Evolutionary conservation across 2,113 vertebrate genomes (phyloP), one percentile per base, ranked within the genome.

Genomic region (Sinocyclocheilus maitianheensis): DNA sequence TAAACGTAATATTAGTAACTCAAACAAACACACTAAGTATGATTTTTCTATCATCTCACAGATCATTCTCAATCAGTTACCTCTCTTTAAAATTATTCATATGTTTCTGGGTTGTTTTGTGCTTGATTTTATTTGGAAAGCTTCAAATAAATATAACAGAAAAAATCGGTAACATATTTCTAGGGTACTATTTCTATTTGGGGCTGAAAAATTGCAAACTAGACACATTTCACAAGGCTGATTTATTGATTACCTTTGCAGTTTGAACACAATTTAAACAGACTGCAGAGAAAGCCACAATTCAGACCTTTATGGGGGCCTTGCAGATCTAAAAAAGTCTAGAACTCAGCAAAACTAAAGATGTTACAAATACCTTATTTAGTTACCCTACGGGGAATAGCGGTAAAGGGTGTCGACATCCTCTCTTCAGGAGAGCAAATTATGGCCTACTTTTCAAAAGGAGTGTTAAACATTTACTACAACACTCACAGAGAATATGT

Each of bases 201-300:
- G 30, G 12, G 72, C 34, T 30, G 77, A 83, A 60, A 85, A 88
- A 85, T 82, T 58, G 81, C 84, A 86, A 86, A 86, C 63, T 8
- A 43, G 37, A 84, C 74, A 86, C 55, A 78, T 83, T 87, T 78
- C 77, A 81, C 62, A 78, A 71, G 60, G 55, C 69, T 85, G 82
- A 86, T 85, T 85, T 87, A 88, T 85, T 81, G 86, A 90, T 86
- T 84, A 79, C 62, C 82, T 89, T 62, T 80, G 84, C 84, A 88
- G 77, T 83, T 85, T 79, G 43, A 83, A 87, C 58, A 85, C 65
- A 55, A 79, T 76, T 81, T 71, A 86, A 86, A 83, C 34, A 81
- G n/a, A 69, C 58, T 86, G 81, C 77, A 75, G 65, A 75, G 69
- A 26, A 60, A 85, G 63, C 24, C 72, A 77, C 55, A 88, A 84